Conservation (phyloP, 1,140 invertebrate genomes). For the Metaphire vulgaris region DNA sequence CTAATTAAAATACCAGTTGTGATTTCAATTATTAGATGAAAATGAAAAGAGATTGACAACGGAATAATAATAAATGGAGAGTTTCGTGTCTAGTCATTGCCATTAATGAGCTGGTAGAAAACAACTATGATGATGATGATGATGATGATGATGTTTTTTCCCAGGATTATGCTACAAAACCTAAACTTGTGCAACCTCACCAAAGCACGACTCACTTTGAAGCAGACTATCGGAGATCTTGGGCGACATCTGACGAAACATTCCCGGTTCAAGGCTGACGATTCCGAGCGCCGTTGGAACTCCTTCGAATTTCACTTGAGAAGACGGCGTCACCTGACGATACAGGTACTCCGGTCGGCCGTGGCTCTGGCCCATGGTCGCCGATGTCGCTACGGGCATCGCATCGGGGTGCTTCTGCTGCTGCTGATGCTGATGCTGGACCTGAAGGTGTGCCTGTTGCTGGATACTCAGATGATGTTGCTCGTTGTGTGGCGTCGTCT, state of each 20-base stretch:
- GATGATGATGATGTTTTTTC: neutral
- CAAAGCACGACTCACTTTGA: neutral
- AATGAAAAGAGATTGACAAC: too few species aligned
- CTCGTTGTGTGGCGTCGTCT: slow-evolving; percentile 11
- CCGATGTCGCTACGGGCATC: slow-evolving; percentile 32
- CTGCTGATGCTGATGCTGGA: slow-evolving; percentile 32
- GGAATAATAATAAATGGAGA: too few species aligned
- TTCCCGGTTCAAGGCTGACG: neutral
- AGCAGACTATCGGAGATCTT: neutral
- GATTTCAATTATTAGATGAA: too few species aligned
- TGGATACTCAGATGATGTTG: slow-evolving; percentile 27
- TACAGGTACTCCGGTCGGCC: neutral
- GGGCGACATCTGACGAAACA: neutral
- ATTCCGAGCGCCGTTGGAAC: slow-evolving; percentile 21
- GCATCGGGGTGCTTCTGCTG: slow-evolving; percentile 33
- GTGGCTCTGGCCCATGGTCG: slow-evolving; percentile 7
- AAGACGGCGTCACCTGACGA: neutral
- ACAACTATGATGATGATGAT: slow-evolving; percentile 2
- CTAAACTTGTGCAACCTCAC: slow-evolving; percentile 6
- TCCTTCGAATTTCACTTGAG: neutral
- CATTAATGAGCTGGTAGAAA: too few species aligned
- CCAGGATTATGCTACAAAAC: neutral
- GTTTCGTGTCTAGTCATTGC: too few species aligned
- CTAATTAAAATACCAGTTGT: too few species aligned
- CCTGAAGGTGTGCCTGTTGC: slow-evolving; percentile 16